Percentiles rank a stretch among this genome's conserved stretches.
Conservation (phyloP, 2,113 vertebrate species). For the Pavo muticus region DNA sequence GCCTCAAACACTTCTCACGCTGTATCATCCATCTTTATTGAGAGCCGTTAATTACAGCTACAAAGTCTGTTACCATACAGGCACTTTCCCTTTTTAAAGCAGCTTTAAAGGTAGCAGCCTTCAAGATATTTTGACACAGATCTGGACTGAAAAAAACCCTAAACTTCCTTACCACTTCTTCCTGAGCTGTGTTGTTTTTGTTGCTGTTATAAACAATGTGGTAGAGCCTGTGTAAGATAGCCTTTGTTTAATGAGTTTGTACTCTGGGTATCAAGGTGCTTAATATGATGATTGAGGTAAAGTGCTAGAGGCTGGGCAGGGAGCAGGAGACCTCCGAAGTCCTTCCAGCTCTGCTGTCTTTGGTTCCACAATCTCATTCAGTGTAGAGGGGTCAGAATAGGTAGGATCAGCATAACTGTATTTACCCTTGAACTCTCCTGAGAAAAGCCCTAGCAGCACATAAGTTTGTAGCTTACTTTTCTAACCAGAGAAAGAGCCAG, state of each 20-base stretch:
- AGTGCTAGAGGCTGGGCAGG: neutral
- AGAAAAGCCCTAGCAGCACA: neutral
- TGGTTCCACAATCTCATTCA: neutral
- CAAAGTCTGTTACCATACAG: constrained; percentile 6
- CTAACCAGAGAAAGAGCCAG: neutral
- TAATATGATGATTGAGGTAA: neutral
- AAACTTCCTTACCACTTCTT: neutral
- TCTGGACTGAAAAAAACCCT: neutral
- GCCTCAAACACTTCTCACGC: constrained; percentile 26
- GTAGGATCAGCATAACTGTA: neutral
- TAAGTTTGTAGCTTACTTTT: neutral
- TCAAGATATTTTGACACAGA: constrained; percentile 41
- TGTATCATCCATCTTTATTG: constrained; percentile 28
- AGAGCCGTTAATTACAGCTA: constrained; percentile 62
- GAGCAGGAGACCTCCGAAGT: neutral
- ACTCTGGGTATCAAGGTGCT: neutral
- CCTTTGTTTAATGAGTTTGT: neutral
- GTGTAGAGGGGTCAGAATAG: neutral
- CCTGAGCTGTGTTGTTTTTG: neutral
- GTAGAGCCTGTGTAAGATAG: neutral
- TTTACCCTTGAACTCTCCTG: neutral
- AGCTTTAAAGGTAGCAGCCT: constrained; percentile 45
- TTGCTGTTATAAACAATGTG: neutral
- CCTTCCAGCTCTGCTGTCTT: neutral
- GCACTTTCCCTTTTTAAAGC: constrained; percentile 52